These are phyloP conservation scores for Prostheceraeus crozeri DNA, from an alignment of 2,888 invertebrate species.

Conservation along the genomic window DNA sequence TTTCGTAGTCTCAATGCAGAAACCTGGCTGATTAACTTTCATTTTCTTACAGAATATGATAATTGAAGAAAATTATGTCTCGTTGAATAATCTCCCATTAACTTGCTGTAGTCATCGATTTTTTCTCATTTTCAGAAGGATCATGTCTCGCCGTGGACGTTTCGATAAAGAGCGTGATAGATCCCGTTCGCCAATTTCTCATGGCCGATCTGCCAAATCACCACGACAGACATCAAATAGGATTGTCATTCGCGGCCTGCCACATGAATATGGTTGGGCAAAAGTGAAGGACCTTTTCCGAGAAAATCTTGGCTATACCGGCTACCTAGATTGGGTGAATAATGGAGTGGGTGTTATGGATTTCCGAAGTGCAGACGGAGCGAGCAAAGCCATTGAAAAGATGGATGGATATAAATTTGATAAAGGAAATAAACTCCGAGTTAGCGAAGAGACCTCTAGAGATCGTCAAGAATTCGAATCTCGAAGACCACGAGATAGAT, in stretches of 20 bases:
- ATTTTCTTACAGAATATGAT: too few relatives aligned
- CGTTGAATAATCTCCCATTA: too few relatives aligned
- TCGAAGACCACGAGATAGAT: neutral
- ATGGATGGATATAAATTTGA: conserved; percentile 92
- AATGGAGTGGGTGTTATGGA: conserved; percentile 85
- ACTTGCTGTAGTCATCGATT: too few relatives aligned
- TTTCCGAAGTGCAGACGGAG: conserved; percentile 75
- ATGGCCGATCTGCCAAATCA: neutral
- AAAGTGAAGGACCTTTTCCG: conserved; percentile 89
- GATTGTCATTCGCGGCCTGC: conserved; percentile 84
- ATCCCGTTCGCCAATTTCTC: too few relatives aligned
- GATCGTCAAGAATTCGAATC: too few relatives aligned
- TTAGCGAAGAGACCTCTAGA: neutral
- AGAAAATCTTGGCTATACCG: conserved; percentile 77
- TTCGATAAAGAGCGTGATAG: too few relatives aligned
- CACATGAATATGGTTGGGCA: conserved; percentile 94
- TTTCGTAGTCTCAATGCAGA: too few relatives aligned
- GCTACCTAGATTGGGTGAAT: conserved; percentile 86
- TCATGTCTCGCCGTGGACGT: too few relatives aligned
- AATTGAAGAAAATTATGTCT: too few relatives aligned
- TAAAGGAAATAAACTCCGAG: conserved; percentile 73
- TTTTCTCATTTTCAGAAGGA: too few relatives aligned
- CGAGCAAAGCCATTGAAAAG: conserved; percentile 80
- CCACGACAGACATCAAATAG: conserved; percentile 55
- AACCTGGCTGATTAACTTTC: too few relatives aligned